Percentiles rank a stretch among this genome's conserved stretches.
Evolutionary conservation across 2,797 vertebrate species (phyloP).

Genomic region (Apodemus agrarius): DNA sequence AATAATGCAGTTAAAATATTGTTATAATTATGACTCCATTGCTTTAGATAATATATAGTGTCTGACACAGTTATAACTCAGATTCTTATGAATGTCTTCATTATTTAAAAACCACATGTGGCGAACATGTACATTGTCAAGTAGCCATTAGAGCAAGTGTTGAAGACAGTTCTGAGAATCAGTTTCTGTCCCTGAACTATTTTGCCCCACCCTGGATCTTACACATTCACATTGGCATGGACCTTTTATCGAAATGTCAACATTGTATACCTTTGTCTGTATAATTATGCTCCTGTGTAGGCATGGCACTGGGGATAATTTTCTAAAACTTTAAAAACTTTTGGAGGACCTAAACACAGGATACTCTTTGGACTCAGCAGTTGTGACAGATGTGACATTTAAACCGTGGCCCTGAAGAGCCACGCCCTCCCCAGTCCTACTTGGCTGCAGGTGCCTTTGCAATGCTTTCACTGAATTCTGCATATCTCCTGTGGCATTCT

Average conservation of each 20-base stretch:
- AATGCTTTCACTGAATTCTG: background rate
- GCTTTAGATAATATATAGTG: background rate
- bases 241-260: background rate
- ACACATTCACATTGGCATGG: background rate
- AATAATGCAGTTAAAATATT: background rate
- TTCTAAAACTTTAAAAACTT: background rate
- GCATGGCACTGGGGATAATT: background rate
- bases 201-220: background rate
- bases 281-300: background rate
- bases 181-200: background rate
- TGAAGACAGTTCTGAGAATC: background rate
- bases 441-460: background rate
- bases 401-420: background rate
- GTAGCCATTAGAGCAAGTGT: background rate
- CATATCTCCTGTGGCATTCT: background rate
- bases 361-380: background rate
- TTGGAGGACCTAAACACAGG: background rate
- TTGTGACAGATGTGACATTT: background rate
- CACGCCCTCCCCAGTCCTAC: background rate
- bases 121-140: background rate
- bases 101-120: background rate
- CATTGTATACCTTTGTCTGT: background rate
- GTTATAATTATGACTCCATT: background rate
- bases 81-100: background rate
- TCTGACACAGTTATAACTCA: background rate